phyloP scores from a whole-genome alignment of 2,888 invertebrate genomes.

The Temnothorax unifasciatus region DNA sequence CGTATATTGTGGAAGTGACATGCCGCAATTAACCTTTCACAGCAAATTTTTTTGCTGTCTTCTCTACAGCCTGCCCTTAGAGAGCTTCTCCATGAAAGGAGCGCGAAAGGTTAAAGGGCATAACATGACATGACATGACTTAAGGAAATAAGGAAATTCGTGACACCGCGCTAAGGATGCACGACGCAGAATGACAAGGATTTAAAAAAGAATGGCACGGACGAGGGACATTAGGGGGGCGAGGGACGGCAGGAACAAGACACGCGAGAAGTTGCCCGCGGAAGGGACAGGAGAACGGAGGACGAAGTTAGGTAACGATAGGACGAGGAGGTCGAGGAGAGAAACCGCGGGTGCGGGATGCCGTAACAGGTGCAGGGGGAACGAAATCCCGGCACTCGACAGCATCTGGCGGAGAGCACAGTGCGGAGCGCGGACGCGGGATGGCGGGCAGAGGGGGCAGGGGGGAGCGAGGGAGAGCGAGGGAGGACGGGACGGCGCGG shows the following conservation, averaged over 20 bases:
- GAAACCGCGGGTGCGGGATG: conserved; percentile 59
- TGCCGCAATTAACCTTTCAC: conserved; percentile 32
- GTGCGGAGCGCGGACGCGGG: conserved; percentile 13
- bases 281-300: conserved; percentile 11
- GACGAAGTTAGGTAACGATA: conserved; percentile 71
- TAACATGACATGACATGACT: background rate
- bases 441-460: no score
- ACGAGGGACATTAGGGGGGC: background rate
- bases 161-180: background rate
- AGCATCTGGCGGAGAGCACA: conserved; percentile 72
- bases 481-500: conserved; percentile 26
- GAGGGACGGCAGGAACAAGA: background rate
- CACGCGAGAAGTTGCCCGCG: conserved; percentile 47
- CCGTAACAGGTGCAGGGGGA: conserved; percentile 81
- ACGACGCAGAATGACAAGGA: background rate
- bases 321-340: conserved; percentile 65
- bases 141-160: conserved; percentile 7
- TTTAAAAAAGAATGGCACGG: background rate
- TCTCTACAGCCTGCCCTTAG: background rate
- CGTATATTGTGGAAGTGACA: background rate
- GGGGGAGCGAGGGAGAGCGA: conserved; percentile 45
- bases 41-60: conserved; percentile 3
- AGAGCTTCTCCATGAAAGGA: background rate
- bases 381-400: conserved; percentile 72
- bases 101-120: conserved; percentile 39